A percentile compares a stretch with the other conserved stretches of the same genome.
Evolutionary conservation across 1,140 invertebrate species (phyloP).

Genomic region (Macrotrachela quadricornifera): DNA sequence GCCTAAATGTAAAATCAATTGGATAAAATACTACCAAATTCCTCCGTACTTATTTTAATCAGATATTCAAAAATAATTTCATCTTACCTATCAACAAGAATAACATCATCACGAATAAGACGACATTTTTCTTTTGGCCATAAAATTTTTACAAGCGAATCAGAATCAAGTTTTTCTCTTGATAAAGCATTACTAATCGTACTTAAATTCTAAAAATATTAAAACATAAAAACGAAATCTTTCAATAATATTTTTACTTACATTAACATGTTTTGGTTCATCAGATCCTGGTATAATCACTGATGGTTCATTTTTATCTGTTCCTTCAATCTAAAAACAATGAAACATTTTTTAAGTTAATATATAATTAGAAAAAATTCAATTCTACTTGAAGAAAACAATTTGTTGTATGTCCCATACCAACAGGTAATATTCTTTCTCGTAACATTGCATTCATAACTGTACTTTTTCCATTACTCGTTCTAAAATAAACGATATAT

Average conservation of each 20-base stretch:
- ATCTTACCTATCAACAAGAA: slow-evolving; percentile 56
- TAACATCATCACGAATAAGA: slow-evolving; percentile 81
- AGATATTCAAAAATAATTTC: too few relatives aligned
- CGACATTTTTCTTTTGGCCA: slow-evolving; percentile 90
- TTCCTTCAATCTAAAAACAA: slow-evolving; percentile 35
- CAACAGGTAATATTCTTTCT: slow-evolving; percentile 87
- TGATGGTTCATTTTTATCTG: background rate
- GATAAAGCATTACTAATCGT: slow-evolving; percentile 66
- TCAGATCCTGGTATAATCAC: too few relatives aligned
- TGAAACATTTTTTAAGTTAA: too few relatives aligned
- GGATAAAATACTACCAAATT: too few relatives aligned
- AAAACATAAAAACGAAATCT: too few relatives aligned
- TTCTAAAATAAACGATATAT: slow-evolving; percentile 33
- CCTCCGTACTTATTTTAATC: too few relatives aligned
- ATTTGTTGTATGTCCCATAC: slow-evolving; percentile 96
- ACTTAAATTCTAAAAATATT: background rate
- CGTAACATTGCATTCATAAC: slow-evolving; percentile 97
- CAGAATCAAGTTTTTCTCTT: slow-evolving; percentile 61
- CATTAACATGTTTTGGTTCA: too few relatives aligned
- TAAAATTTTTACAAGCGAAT: slow-evolving; percentile 60
- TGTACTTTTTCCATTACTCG: slow-evolving; percentile 96
- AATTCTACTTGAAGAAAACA: slow-evolving; percentile 74
- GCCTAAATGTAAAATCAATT: too few relatives aligned
- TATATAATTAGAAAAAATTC: too few relatives aligned
- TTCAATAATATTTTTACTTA: too few relatives aligned